Conservation (phyloP, 2,113 vertebrate species). For the Crotalus tigris region DNA sequence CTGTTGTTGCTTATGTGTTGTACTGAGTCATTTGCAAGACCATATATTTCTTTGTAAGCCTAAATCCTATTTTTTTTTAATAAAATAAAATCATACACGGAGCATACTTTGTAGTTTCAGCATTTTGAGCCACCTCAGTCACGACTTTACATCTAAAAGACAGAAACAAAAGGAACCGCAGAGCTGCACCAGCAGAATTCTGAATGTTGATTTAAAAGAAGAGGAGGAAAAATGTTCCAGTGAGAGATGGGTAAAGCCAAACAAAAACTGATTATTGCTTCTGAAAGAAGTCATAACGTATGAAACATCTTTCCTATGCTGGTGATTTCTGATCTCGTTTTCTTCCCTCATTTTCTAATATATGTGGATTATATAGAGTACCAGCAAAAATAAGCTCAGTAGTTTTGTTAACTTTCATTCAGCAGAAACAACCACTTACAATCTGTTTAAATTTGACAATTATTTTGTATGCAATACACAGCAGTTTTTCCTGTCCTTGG, state of each 20-base stretch:
- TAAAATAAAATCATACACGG: constrained; percentile 62
- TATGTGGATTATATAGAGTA: constrained; percentile 46
- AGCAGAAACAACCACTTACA: constrained; percentile 68
- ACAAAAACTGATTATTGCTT: constrained; percentile 5
- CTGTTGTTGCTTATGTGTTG: constrained; percentile 72
- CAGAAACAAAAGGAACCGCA: constrained; percentile 66
- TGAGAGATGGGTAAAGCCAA: constrained; percentile 58
- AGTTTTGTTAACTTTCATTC: constrained; percentile 67
- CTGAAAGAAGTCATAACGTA: constrained; percentile 1
- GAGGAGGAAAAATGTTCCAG: constrained; percentile 60
- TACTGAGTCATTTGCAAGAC: constrained; percentile 65
- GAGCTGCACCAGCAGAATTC: constrained; percentile 60
- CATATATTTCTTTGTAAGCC: constrained; percentile 47
- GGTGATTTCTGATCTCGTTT: constrained; percentile 29
- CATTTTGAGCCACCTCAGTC: constrained; percentile 70
- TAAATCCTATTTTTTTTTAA: constrained; percentile 2
- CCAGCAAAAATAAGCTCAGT: constrained; percentile 74
- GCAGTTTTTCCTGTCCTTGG: constrained; percentile 57
- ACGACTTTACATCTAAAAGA: constrained; percentile 72
- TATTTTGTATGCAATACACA: constrained; percentile 66
- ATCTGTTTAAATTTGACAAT: constrained; percentile 47
- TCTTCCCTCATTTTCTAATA: constrained; percentile 25
- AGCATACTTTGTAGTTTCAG: constrained; percentile 78
- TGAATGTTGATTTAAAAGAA: constrained; percentile 66
- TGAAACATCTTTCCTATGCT: constrained; percentile 5